These are phyloP conservation scores for Malurus splendens DNA, from an alignment of 2,797 vertebrate genomes.

Conservation along the genomic window DNA sequence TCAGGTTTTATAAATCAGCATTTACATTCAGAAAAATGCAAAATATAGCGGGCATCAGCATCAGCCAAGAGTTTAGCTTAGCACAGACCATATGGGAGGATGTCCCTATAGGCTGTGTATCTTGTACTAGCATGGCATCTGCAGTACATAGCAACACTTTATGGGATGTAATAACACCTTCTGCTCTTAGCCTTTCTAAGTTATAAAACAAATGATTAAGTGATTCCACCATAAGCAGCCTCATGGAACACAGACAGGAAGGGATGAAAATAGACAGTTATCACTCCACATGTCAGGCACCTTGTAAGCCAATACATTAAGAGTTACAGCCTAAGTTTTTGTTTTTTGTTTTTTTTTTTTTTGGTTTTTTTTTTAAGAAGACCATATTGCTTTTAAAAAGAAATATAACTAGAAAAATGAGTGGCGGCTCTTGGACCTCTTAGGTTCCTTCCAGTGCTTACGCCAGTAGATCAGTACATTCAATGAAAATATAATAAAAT, in stretches of 20 bases:
- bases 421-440: neutral
- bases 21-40: neutral
- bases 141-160: slow-evolving; percentile 49
- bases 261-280: neutral
- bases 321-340: neutral
- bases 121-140: slow-evolving; percentile 31
- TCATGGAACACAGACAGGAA: neutral
- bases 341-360: neutral
- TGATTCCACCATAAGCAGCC: neutral
- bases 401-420: neutral
- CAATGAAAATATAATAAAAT: neutral
- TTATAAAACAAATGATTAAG: slow-evolving; percentile 47
- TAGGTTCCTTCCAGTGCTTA: neutral
- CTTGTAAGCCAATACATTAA: neutral
- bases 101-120: slow-evolving; percentile 20
- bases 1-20: neutral
- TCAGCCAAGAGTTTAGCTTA: slow-evolving; percentile 20
- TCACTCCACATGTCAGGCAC: neutral
- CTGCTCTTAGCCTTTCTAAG: slow-evolving; percentile 40
- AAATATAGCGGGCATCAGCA: slow-evolving; percentile 28
- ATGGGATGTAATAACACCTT: slow-evolving; percentile 48
- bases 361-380: neutral
- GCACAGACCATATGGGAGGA: slow-evolving; percentile 47
- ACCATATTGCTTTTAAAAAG: neutral
- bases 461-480: neutral